Percentiles rank a stretch among this genome's conserved stretches.
Evolutionary conservation across 2,797 vertebrate genomes (phyloP).

Genomic region (Macropodus opercularis): DNA sequence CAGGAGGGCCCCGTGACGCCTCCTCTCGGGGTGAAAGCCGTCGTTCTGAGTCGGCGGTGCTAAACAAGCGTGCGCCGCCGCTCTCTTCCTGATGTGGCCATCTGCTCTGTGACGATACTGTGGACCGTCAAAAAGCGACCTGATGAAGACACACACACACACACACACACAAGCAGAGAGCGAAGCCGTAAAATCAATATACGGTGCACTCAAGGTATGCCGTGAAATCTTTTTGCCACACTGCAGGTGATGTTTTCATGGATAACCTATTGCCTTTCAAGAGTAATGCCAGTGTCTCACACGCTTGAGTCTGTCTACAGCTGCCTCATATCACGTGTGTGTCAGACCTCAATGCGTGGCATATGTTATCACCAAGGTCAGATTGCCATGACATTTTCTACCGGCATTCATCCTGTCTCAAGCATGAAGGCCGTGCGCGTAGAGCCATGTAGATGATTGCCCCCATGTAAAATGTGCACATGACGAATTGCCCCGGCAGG

Average conservation of each 20-base stretch:
- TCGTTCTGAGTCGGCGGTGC: constrained; percentile 17
- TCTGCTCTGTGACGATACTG: constrained; percentile 44
- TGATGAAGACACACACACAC: too few relatives aligned
- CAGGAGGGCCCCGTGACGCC: constrained; percentile 22
- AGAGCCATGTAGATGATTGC: neutral
- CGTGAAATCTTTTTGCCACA: constrained; percentile 41
- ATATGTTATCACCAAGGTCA: too few relatives aligned
- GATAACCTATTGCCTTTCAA: constrained; percentile 37
- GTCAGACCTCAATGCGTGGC: neutral
- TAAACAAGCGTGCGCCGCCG: constrained; percentile 43
- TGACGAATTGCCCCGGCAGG: neutral
- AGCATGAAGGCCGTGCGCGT: neutral
- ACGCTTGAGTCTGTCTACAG: neutral
- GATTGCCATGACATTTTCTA: neutral
- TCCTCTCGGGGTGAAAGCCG: constrained; percentile 36
- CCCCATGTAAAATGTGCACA: neutral
- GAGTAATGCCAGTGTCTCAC: constrained; percentile 2
- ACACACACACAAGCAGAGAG: constrained; percentile 20
- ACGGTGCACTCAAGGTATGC: constrained; percentile 34
- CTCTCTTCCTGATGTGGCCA: constrained; percentile 41
- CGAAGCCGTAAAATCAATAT: constrained; percentile 64
- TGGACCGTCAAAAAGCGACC: constrained; percentile 37
- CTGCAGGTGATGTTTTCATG: constrained; percentile 49
- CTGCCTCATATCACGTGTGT: constrained; percentile 2
- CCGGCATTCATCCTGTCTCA: too few relatives aligned